Conservation (phyloP, 2,888 invertebrate genomes). For the Stenolophus ochropezus region DNA sequence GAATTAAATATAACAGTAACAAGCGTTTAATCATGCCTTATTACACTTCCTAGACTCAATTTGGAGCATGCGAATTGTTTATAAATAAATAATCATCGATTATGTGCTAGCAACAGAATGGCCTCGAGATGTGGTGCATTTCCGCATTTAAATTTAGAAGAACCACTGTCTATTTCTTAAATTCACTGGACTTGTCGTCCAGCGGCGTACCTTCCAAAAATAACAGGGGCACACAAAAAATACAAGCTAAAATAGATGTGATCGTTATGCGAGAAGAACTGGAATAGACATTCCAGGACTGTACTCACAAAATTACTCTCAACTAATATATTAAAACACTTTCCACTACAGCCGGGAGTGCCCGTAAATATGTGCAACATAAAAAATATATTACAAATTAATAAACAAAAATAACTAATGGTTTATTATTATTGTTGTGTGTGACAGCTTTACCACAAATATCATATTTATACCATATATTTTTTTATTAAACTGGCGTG, state of each 20-base stretch:
- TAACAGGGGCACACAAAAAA: neutral
- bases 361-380: too few relatives aligned
- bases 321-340: too few relatives aligned
- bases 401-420: too few relatives aligned
- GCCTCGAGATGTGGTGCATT: slow-evolving; percentile 26
- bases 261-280: neutral
- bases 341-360: too few relatives aligned
- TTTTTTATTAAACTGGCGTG: too few relatives aligned
- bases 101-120: neutral
- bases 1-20: neutral
- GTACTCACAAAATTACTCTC: neutral
- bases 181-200: neutral
- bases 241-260: neutral
- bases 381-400: too few relatives aligned
- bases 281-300: neutral
- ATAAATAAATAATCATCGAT: too few relatives aligned
- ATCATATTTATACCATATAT: too few relatives aligned
- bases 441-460: too few relatives aligned
- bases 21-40: neutral
- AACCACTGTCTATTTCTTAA: slow-evolving; percentile 34
- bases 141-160: slow-evolving; percentile 40
- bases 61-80: too few relatives aligned
- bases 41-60: too few relatives aligned
- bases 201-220: neutral
- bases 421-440: too few relatives aligned